A percentile compares a stretch with the other conserved stretches of the same genome.
Evolutionary conservation across 2,113 vertebrate species (phyloP).

Genomic region (Motacilla tschutschensis): DNA sequence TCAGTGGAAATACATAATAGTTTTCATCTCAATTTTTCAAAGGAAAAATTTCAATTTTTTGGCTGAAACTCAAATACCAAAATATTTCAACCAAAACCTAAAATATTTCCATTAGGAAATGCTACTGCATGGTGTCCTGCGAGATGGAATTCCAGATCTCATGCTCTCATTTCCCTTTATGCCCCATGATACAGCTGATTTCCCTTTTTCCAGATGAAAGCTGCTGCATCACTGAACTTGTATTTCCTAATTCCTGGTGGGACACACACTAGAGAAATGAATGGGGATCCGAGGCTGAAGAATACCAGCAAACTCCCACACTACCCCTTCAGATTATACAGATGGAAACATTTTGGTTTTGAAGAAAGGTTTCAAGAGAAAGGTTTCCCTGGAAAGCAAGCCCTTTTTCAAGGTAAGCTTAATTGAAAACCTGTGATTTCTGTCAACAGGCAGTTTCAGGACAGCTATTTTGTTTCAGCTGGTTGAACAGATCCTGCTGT

Average conservation of each 20-base stretch:
- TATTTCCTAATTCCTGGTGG: constrained; percentile 14
- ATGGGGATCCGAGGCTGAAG: neutral
- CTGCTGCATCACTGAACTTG: constrained; percentile 5
- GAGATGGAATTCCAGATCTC: neutral
- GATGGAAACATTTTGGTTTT: constrained; percentile 20
- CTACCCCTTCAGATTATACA: neutral
- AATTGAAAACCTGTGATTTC: constrained; percentile 49
- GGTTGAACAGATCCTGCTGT: constrained; percentile 16
- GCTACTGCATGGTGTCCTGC: neutral
- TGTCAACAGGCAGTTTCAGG: constrained; percentile 36
- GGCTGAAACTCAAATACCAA: constrained; percentile 29
- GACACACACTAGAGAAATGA: neutral
- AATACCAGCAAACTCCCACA: neutral
- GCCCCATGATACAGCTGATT: constrained; percentile 24
- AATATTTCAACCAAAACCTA: constrained; percentile 38
- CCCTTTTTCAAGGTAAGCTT: constrained; percentile 32
- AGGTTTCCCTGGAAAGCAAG: constrained; percentile 27
- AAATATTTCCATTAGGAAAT: constrained; percentile 40
- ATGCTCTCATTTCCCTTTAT: constrained; percentile 3
- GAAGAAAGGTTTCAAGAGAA: constrained; percentile 8
- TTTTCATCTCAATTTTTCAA: constrained; percentile 48
- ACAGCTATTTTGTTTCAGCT: constrained; percentile 13
- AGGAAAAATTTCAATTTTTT: constrained; percentile 37
- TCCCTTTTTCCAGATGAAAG: neutral
- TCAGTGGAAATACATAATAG: constrained; percentile 42